Percentiles rank a stretch among this genome's conserved stretches.
Conservation (phyloP, 2,888 invertebrate species). For the Pinctada fucata region DNA sequence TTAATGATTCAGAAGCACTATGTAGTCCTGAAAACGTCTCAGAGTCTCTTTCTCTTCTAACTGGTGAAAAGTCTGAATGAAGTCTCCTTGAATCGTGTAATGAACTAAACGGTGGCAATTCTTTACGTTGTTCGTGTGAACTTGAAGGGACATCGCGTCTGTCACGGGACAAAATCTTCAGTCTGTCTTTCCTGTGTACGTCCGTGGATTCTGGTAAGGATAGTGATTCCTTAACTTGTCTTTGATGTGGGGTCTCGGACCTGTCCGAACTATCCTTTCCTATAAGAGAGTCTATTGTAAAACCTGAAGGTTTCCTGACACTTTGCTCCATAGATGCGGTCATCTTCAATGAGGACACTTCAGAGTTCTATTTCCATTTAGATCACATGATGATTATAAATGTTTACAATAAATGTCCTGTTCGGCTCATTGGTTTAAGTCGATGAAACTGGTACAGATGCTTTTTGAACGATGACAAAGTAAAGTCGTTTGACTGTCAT, state of each 20-base stretch:
- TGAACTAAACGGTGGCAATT: background rate
- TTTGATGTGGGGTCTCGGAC: conserved; percentile 25
- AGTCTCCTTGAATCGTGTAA: conserved; percentile 16
- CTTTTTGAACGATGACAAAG: background rate
- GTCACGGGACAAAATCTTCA: background rate
- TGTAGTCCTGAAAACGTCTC: conserved; percentile 12
- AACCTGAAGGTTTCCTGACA: conserved; percentile 47
- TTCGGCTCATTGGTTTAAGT: background rate
- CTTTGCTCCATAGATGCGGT: conserved; percentile 41
- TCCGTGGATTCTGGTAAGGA: background rate
- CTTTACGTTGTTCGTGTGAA: conserved; percentile 5
- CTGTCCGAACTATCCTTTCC: conserved; percentile 50
- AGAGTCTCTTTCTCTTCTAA: conserved; percentile 24
- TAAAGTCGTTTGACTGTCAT: background rate
- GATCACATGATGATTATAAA: background rate
- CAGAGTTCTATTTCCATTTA: background rate
- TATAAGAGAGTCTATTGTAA: conserved; percentile 60
- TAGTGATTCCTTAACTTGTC: conserved; percentile 37
- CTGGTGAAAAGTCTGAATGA: conserved; percentile 14
- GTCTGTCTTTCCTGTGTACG: background rate
- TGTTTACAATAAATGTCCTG: background rate
- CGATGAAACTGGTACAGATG: background rate
- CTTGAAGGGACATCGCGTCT: background rate
- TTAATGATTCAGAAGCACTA: conserved; percentile 41
- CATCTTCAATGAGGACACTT: conserved; percentile 22